Evolutionary conservation across 2,888 invertebrate species (phyloP).

Genomic region (Cantharis rustica): DNA sequence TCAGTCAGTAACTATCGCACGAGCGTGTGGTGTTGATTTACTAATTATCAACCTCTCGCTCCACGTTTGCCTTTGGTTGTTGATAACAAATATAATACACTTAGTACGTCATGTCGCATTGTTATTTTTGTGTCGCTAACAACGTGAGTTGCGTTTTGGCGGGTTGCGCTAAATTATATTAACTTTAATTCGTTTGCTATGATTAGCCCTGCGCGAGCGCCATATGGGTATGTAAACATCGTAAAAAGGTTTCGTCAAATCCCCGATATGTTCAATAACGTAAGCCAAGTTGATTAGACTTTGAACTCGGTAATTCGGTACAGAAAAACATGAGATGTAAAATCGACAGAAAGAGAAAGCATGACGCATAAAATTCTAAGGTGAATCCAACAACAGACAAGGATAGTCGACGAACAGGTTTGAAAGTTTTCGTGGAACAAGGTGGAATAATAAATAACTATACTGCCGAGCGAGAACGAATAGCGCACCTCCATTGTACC

Average conservation of each 20-base stretch:
- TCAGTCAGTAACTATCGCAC: slow-evolving; percentile 16
- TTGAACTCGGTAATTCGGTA: slow-evolving; percentile 34
- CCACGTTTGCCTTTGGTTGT: neutral
- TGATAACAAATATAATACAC: neutral
- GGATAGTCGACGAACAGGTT: slow-evolving; percentile 55
- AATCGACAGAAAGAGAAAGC: slow-evolving; percentile 45
- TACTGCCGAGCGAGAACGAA: slow-evolving; percentile 33
- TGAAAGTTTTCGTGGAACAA: slow-evolving; percentile 54
- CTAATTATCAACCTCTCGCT: neutral
- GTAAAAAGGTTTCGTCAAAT: slow-evolving; percentile 15
- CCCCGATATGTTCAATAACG: slow-evolving; percentile 21
- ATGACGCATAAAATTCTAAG: slow-evolving; percentile 45
- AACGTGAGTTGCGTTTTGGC: neutral
- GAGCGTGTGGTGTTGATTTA: slow-evolving; percentile 15
- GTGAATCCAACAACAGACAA: slow-evolving; percentile 55
- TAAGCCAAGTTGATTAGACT: slow-evolving; percentile 33
- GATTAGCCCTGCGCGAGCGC: slow-evolving; percentile 15
- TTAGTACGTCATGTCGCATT: neutral
- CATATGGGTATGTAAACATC: slow-evolving; percentile 25
- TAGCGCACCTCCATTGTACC: slow-evolving; percentile 35
- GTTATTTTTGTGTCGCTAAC: neutral
- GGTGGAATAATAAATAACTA: slow-evolving; percentile 48
- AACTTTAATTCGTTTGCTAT: neutral
- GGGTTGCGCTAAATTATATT: neutral
- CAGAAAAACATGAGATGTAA: slow-evolving; percentile 27